Conservation (phyloP, 2,797 vertebrate species). For the Myotis myotis region DNA sequence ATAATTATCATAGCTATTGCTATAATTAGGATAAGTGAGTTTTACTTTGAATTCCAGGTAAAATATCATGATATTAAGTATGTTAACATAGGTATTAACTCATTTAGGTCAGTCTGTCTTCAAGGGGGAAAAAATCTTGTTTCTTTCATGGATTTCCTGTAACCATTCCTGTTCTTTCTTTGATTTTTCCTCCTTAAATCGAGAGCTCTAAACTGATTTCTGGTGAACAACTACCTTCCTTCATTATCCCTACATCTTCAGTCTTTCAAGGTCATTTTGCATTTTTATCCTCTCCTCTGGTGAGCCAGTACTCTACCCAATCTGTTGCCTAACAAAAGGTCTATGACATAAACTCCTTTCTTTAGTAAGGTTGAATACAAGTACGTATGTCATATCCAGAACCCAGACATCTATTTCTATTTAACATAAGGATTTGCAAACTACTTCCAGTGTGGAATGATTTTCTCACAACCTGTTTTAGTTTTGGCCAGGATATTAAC, state of each 20-base stretch:
- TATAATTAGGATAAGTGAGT: neutral
- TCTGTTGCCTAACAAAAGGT: neutral
- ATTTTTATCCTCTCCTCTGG: neutral
- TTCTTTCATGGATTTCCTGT: neutral
- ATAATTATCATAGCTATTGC: neutral
- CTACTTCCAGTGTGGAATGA: neutral
- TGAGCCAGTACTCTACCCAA: neutral
- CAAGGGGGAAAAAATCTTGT: neutral
- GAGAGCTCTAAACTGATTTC: neutral
- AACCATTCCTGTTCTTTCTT: neutral
- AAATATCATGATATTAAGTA: neutral
- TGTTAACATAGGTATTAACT: neutral
- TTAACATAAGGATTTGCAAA: neutral
- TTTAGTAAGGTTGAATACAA: neutral
- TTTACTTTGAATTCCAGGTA: conserved; percentile 8
- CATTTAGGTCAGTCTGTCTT: neutral
- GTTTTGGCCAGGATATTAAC: neutral
- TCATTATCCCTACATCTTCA: neutral
- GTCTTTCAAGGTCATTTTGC: neutral
- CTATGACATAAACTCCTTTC: neutral
- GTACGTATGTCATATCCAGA: neutral
- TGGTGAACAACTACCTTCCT: neutral
- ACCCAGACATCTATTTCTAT: neutral
- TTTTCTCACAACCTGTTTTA: neutral
- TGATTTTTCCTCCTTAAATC: neutral